Evolutionary conservation across 2,797 vertebrate genomes (phyloP), one percentile per base, ranked within the genome.

Genomic region (Sphenopsis melanotis): DNA sequence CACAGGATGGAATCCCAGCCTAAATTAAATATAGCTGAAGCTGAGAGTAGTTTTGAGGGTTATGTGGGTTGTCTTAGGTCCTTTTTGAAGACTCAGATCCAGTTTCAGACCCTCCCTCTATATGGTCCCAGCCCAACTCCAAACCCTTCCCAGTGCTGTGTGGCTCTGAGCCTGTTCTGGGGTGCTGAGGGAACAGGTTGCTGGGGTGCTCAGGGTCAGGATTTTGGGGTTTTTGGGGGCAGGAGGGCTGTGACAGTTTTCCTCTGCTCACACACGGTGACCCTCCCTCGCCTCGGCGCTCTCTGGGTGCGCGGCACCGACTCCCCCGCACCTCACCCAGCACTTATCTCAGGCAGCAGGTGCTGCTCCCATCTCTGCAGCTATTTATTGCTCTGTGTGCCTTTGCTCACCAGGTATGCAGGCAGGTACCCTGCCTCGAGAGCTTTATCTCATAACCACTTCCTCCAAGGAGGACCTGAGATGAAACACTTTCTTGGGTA

Each of bases 261-360:
- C 1, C 13, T 24, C 24, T 65, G 46, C 39, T 29, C 20, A 23
- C 52, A 1, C 39, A 3, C 15, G 50, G 39, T 12, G 70, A 32
- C 36, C n/a, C 9, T 15, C 15, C 0, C 56, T 36, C 3, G 0
- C 55, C 44, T 17, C 0, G 1, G 29, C 1, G 2, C 52, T 13
- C 36, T 34, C 41, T 9, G 34, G 8, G 64, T 0, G 4, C 8
- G 0, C 7, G 1, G 12, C 24, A 0, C 46, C 0, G n/a, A 11
- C 63, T 20, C 74, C 26, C 24, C n/a, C 6, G 14, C 71, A 0
- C 37, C 61, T 44, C 1, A 1, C n/a, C 55, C 6, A 18, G 16
- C 26, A 0, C 39, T 82, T n/a, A 20, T 60, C 88, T 87, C 11
- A 2, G 16, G 0, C n/a, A 52, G 89, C 64, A 41, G 56, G 60